These are phyloP conservation scores for Picathartes gymnocephalus DNA, from an alignment of 2,113 vertebrate species.

Conservation along the genomic window DNA sequence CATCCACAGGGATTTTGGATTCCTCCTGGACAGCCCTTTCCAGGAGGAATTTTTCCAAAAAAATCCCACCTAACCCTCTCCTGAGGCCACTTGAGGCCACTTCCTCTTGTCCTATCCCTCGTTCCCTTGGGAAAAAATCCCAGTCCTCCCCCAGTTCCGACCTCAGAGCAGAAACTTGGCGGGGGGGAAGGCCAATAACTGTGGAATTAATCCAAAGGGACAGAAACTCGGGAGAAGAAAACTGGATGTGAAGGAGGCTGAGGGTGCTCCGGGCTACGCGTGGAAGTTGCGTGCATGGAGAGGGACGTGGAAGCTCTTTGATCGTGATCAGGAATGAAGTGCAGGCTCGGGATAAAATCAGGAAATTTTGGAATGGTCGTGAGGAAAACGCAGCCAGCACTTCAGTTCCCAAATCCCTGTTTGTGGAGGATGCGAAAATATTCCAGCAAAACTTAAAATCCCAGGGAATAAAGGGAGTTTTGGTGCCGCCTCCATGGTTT, in stretches of 20 bases:
- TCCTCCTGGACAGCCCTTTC: background rate
- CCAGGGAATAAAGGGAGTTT: background rate
- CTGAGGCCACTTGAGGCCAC: background rate
- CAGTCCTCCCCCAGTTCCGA: background rate
- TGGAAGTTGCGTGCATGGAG: background rate
- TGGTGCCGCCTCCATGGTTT: background rate
- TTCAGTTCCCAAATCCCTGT: background rate
- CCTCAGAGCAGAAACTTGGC: rapidly evolving
- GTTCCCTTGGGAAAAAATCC: background rate
- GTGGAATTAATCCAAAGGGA: background rate
- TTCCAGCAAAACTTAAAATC: background rate
- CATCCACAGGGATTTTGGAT: background rate
- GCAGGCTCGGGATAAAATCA: rapidly evolving
- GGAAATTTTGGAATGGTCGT: background rate
- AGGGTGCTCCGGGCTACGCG: background rate
- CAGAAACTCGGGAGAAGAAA: background rate
- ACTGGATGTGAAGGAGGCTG: background rate
- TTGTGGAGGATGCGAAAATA: rapidly evolving
- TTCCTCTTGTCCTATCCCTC: background rate
- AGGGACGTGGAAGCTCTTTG: background rate
- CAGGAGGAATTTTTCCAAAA: background rate
- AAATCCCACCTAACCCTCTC: background rate
- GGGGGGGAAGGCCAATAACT: rapidly evolving
- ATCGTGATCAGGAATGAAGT: background rate
- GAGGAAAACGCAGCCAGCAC: rapidly evolving